Evolutionary conservation across 2,797 vertebrate genomes (phyloP), one percentile per base, ranked within the genome.

Genomic region (Rhynchotus rufescens): DNA sequence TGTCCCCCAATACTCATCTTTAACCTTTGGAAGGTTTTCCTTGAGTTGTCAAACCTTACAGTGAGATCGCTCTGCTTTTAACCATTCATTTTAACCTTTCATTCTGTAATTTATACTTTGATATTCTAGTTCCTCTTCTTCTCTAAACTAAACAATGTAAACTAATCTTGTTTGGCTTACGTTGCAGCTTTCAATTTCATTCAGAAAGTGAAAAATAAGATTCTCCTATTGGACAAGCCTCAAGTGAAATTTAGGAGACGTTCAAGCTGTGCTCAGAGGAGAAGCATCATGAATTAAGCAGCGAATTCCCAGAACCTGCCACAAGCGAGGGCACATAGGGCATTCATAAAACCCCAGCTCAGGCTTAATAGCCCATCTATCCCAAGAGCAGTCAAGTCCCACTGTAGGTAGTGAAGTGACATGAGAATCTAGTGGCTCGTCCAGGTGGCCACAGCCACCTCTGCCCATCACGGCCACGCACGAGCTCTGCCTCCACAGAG

Each of bases 51-150:
- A 69, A 62, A 56, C 10, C 26, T 80, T 47, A 80, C 28, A 68
- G 83, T 30, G 89, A 78, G 87, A 83, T 60, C 77, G 32, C 22
- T 92, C 59, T 76, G 77, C 51, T 69, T 87, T 83, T 62, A 92
- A 57, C 26, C 47, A 73, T 59, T 69, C 47, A 42, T 59, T 87
- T 86, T 54, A 67, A 36, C 47, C 44, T 95, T 60, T 76, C 66
- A 30, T 34, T 88, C 71, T 72, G 15, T 66, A 60, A 83, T 81
- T 93, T 76, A 66, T 79, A 49, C 56, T 82, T 61, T 80, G 10
- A 30, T 71, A 25, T 23, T 44, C 22, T 45, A 34, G 15, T 42
- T 85, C 64, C 52, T 74, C 61, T 86, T 77, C 44, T 85, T n/a
- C 47, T 57, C 34, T 49, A 69, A 85, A 87, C 26, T 89, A 57